Evolutionary conservation across 53 echinoderm and acorn worm species (phyloP), one percentile per base, ranked within the genome.

Genomic region (Apostichopus leukothele): DNA sequence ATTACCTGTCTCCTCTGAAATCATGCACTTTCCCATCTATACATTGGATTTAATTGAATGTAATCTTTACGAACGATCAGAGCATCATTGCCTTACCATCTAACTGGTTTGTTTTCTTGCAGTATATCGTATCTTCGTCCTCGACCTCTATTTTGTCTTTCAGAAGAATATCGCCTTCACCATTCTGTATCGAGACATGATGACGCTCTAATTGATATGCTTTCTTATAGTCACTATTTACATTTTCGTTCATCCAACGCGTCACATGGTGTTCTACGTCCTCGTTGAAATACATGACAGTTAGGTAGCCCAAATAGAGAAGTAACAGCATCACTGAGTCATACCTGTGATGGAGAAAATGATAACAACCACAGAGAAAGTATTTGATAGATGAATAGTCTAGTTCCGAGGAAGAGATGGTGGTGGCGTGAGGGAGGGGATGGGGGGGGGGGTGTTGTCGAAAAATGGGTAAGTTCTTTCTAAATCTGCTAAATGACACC

Each of bases 241-340:
- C 87, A 18, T 80, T 51, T 53, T 89, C 74, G 18, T 52, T 18
- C 18, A 86, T 73, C 60, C 18, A 87, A 4, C 12, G 53, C 22
- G 66, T 60, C 11, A 92, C 52, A 14, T 25, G 27, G 1, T 84
- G 54, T 78, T 96, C 95, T 1, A 91, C 73, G 51, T 12, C 26
- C 18, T 76, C 90, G 73, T 97, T 97, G 86, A 92, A 94, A 77
- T 93, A 97, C 97, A 97, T 97, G 21, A 87, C 9, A 13, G 73
- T 51, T 87, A 87, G 75, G 25, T 87, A 87, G 8, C 19, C 88
- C 11, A 74, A 0, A n/a, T 87, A 87, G 39, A 87, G 16, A 7
- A 91, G 14, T 7, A 97, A 80, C 13, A 97, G 86, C 73, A 78
- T 76, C 5, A 81, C 52, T 5, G 95, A 88, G 68, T 97, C 97